Evolutionary conservation across 2,113 vertebrate genomes (phyloP).

Genomic region (Amazona vittata): DNA sequence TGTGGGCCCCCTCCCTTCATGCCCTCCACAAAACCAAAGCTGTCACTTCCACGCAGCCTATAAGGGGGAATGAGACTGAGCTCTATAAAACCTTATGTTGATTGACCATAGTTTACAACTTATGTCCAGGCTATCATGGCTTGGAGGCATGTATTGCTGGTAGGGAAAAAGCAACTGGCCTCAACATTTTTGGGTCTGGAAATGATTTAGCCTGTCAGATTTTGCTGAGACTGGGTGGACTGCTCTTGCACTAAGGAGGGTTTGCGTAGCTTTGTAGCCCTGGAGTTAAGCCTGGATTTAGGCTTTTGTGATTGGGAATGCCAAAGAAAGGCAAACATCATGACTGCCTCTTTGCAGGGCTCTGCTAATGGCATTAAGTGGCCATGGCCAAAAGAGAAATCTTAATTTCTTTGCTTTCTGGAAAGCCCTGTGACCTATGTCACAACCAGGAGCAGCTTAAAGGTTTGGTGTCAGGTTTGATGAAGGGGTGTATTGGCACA

Average conservation of each 20-base stretch:
- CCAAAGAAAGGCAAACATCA: background rate
- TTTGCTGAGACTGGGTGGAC: background rate
- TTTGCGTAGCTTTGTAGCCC: background rate
- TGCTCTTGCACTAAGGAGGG: background rate
- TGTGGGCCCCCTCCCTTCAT: background rate
- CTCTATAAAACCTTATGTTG: background rate
- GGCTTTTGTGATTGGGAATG: background rate
- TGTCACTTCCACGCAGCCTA: background rate
- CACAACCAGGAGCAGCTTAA: background rate
- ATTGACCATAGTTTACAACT: background rate
- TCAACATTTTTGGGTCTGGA: background rate
- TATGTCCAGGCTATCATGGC: background rate
- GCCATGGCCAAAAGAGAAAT: background rate
- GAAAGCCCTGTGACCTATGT: background rate
- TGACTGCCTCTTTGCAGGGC: background rate
- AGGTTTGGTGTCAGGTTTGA: background rate
- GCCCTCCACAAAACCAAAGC: background rate
- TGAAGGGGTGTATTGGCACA: rapidly evolving
- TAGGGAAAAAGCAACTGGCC: background rate
- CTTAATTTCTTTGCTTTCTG: background rate
- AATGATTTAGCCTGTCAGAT: background rate
- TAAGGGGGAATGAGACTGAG: background rate
- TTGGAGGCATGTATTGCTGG: background rate
- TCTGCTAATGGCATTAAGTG: background rate
- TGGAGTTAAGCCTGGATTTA: background rate